These are phyloP conservation scores for Drosophila paramelanica DNA, from an alignment of 2,888 invertebrate species.

Conservation along the genomic window DNA sequence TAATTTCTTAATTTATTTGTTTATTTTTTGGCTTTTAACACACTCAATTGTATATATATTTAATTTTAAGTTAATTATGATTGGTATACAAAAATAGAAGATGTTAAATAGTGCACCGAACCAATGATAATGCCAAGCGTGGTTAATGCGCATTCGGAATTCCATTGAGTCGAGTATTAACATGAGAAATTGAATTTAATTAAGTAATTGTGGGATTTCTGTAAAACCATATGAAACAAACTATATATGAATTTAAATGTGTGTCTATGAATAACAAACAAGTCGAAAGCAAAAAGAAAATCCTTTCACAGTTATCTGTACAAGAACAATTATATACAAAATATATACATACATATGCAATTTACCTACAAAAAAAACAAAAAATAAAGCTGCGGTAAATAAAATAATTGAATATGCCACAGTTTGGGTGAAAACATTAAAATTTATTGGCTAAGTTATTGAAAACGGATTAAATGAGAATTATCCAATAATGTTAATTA, in stretches of 20 bases:
- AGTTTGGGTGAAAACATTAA: background rate
- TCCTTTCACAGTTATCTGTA: conserved; percentile 1
- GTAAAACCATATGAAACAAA: background rate
- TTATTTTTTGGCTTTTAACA: too few relatives aligned
- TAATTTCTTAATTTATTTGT: too few relatives aligned
- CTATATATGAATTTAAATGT: background rate
- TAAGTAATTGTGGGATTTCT: too few relatives aligned
- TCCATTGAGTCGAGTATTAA: too few relatives aligned
- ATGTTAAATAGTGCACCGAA: too few relatives aligned
- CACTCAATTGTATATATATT: too few relatives aligned
- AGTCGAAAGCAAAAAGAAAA: background rate
- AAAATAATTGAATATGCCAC: background rate
- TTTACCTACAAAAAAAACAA: conserved; percentile 5
- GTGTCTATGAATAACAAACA: background rate
- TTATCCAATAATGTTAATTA: conserved; percentile 35
- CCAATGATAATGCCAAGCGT: too few relatives aligned
- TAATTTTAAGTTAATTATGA: too few relatives aligned
- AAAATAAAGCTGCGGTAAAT: background rate
- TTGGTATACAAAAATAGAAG: too few relatives aligned
- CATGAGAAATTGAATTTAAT: background rate
- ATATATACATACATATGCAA: background rate
- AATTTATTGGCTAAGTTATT: conserved; percentile 11
- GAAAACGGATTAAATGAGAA: conserved; percentile 13
- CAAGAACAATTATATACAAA: conserved; percentile 2
- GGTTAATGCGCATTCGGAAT: too few relatives aligned